Conservation (phyloP, 2,888 invertebrate species). For the Phymatocera aterrima region DNA sequence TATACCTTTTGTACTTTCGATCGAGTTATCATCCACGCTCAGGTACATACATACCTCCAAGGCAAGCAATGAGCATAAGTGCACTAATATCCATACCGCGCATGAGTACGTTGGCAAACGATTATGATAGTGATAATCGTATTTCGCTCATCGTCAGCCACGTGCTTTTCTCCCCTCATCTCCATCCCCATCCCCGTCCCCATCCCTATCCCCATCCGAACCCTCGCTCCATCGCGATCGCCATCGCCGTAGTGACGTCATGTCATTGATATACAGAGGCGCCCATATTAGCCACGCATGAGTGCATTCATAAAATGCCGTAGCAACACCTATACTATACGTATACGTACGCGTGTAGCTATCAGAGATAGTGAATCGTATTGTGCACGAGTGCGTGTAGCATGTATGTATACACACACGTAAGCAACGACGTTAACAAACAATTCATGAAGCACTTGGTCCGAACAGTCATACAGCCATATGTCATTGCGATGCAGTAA, state of each 20-base stretch:
- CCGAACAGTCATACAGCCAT: too few relatives aligned
- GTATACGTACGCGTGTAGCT: neutral
- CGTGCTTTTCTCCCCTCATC: constrained; percentile 51
- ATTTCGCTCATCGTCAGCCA: neutral
- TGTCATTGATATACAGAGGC: constrained; percentile 65
- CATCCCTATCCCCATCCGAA: too few relatives aligned
- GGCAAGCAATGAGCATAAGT: neutral
- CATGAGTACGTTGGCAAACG: neutral
- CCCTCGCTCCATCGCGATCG: too few relatives aligned
- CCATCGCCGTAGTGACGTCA: constrained; percentile 55
- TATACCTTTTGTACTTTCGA: too few relatives aligned
- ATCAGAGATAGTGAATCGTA: neutral
- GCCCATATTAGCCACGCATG: constrained; percentile 61
- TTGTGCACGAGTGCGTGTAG: too few relatives aligned
- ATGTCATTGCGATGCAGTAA: too few relatives aligned
- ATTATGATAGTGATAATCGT: constrained; percentile 26
- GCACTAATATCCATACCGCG: neutral
- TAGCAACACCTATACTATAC: neutral
- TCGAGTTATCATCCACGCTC: too few relatives aligned
- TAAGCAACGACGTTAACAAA: too few relatives aligned
- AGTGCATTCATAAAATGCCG: constrained; percentile 43
- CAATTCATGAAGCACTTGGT: too few relatives aligned
- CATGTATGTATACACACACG: too few relatives aligned
- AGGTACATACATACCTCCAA: neutral
- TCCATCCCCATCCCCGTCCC: constrained; percentile 51